These are phyloP conservation scores for Agrypnus murinus DNA, from an alignment of 2,888 invertebrate species.

Conservation along the genomic window DNA sequence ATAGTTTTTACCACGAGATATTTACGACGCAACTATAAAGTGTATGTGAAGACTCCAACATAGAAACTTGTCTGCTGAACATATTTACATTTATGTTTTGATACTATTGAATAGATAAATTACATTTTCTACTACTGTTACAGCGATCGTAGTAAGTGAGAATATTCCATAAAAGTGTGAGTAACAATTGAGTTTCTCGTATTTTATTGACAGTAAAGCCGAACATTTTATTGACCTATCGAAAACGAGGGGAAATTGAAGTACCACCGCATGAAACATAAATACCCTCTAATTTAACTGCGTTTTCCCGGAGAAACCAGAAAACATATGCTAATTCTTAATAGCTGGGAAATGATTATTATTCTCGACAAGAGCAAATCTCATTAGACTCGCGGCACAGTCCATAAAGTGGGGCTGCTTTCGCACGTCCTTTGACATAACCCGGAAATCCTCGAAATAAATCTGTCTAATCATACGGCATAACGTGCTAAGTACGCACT, in stretches of 20 bases:
- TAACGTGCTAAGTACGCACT: slow-evolving; percentile 70
- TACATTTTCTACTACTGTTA: too few relatives aligned
- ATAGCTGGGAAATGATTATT: slow-evolving; percentile 66
- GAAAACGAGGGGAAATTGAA: slow-evolving; percentile 25
- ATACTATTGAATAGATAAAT: too few relatives aligned
- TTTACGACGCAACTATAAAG: too few relatives aligned
- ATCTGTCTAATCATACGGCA: slow-evolving; percentile 70
- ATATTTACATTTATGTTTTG: too few relatives aligned
- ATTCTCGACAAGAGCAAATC: slow-evolving; percentile 65
- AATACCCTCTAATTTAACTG: slow-evolving; percentile 7
- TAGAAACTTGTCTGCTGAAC: too few relatives aligned
- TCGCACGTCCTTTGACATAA: slow-evolving; percentile 67
- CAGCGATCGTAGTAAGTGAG: too few relatives aligned
- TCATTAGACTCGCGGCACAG: slow-evolving; percentile 64
- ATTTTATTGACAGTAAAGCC: slow-evolving; percentile 20
- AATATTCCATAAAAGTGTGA: too few relatives aligned
- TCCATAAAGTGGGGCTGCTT: slow-evolving; percentile 62
- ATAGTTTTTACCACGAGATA: too few relatives aligned
- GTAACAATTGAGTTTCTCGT: too few relatives aligned
- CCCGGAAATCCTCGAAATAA: slow-evolving; percentile 69
- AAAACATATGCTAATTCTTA: slow-evolving; percentile 66
- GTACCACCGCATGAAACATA: not conserved
- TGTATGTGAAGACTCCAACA: too few relatives aligned
- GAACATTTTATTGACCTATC: not conserved
- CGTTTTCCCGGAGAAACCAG: slow-evolving; percentile 35